A percentile compares a stretch with the other conserved stretches of the same genome.
Conservation (phyloP, 2,888 invertebrate species). For the Caenorhabditis sp. region DNA sequence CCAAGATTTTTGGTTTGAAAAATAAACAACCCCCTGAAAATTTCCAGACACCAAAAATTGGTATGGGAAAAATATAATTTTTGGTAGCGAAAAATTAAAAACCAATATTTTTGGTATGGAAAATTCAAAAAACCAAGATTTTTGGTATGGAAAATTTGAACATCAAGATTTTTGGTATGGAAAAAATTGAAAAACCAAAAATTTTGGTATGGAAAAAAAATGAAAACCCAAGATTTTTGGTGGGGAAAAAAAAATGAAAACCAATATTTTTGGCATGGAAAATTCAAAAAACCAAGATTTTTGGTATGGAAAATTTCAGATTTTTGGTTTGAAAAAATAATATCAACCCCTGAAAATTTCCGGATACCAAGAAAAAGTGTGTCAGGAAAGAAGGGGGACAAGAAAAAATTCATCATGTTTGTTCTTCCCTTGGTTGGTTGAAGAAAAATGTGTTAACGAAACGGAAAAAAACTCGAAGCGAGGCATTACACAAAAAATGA, state of each 20-base stretch:
- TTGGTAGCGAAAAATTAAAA: no score
- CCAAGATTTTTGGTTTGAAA: no score
- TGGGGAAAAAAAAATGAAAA: background rate
- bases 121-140: no score
- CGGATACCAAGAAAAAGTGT: background rate
- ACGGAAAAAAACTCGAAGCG: background rate
- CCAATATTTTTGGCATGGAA: background rate
- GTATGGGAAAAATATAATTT: background rate
- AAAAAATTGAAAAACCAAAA: no score
- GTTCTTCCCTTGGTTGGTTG: background rate
- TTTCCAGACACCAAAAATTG: background rate
- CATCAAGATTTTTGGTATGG: no score
- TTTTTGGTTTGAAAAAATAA: no score
- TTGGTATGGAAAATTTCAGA: no score
- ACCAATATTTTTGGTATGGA: no score
- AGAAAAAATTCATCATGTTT: background rate
- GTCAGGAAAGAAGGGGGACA: background rate
- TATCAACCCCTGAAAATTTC: no score
- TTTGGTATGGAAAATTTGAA: no score
- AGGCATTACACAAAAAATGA: background rate
- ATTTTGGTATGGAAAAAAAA: background rate
- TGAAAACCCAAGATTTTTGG: background rate
- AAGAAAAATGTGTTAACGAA: background rate
- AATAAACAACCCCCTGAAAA: no score
- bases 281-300: background rate